Evolutionary conservation across 1,140 invertebrate genomes (phyloP).

Genomic region (Diabrotica undecimpunctata): DNA sequence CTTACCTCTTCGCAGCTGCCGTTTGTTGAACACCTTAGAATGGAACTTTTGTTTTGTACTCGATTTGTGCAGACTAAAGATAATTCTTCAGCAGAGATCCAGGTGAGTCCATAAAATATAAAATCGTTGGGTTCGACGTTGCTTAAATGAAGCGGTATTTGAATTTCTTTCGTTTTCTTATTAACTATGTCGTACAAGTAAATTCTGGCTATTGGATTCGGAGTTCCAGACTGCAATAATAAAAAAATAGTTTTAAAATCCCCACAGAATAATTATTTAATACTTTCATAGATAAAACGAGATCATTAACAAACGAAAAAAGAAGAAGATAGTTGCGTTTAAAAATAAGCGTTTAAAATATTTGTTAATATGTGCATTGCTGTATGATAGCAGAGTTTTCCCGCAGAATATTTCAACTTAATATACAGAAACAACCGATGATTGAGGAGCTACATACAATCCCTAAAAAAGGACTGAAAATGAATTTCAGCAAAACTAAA

Average conservation of each 20-base stretch:
- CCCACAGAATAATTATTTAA: no score
- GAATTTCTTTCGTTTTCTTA: slow-evolving; percentile 25
- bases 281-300: no score
- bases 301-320: no score
- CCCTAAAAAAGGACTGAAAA: no score
- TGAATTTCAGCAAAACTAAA: no score
- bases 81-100: slow-evolving; percentile 68
- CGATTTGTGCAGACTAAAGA: slow-evolving; percentile 81
- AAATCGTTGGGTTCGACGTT: slow-evolving; percentile 26
- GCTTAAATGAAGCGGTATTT: slow-evolving; percentile 22
- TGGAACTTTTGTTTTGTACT: slow-evolving; percentile 65
- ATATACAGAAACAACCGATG: no score
- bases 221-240: slow-evolving; percentile 63
- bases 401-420: no score
- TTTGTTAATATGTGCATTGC: no score
- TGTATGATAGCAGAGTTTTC: no score
- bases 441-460: no score
- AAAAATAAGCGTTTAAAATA: no score
- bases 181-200: slow-evolving; percentile 49
- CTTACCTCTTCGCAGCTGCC: slow-evolving; percentile 23
- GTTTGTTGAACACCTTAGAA: slow-evolving; percentile 37
- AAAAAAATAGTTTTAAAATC: background rate
- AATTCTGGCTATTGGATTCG: slow-evolving; percentile 70
- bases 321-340: no score
- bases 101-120: slow-evolving; percentile 46